Conservation (phyloP, 2,888 invertebrate genomes). For the Calliphora vomitoria region DNA sequence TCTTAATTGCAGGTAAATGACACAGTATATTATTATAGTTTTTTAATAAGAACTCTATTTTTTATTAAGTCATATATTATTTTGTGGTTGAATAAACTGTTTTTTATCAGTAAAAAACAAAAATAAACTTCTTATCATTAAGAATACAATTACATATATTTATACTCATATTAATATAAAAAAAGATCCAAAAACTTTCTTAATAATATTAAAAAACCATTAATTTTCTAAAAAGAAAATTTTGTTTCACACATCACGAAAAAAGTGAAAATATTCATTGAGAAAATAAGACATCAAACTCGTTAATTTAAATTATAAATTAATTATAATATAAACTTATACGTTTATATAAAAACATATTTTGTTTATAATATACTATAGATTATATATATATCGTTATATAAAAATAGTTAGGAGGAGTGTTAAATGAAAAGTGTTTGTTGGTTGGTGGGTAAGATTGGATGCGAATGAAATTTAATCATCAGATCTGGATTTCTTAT, state of each 20-base stretch:
- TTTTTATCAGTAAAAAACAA: background rate
- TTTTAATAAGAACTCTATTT: conserved; percentile 24
- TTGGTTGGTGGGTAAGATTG: conserved; percentile 41
- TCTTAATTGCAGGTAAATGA: too few relatives aligned
- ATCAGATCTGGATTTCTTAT: conserved; percentile 75
- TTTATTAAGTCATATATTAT: conserved; percentile 33
- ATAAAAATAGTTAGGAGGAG: conserved; percentile 34
- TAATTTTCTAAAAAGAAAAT: conserved; percentile 6
- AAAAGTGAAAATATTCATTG: background rate
- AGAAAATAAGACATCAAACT: conserved; percentile 10
- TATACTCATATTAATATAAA: conserved; percentile 9
- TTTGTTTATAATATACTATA: conserved; percentile 25
- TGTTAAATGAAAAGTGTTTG: conserved; percentile 39
- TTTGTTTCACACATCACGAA: conserved; percentile 25
- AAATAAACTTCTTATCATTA: conserved; percentile 17
- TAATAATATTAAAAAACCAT: background rate
- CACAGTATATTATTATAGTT: background rate
- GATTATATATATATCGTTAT: conserved; percentile 12
- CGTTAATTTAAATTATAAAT: conserved; percentile 38
- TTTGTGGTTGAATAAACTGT: conserved; percentile 13
- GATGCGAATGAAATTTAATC: conserved; percentile 38
- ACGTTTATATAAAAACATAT: background rate
- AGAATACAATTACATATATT: background rate
- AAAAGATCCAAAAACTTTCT: conserved; percentile 12
- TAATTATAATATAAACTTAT: conserved; percentile 23